A percentile compares a stretch with the other conserved stretches of the same genome.
These are phyloP conservation scores for Pangasius larnaudii DNA, from an alignment of 2,797 vertebrate species.

Conservation along the genomic window DNA sequence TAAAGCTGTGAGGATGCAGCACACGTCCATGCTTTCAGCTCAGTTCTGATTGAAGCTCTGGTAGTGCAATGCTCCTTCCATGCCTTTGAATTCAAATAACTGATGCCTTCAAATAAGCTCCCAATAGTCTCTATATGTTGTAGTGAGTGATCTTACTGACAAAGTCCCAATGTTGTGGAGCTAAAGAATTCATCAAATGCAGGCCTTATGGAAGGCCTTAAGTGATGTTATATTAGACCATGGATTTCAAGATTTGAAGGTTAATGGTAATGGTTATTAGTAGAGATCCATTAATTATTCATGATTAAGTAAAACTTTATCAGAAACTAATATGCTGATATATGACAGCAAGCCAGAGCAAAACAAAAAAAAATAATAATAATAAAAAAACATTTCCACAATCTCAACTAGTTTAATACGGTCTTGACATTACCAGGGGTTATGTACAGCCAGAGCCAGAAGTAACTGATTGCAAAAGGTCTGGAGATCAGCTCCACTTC, in stretches of 20 bases:
- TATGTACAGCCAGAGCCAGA: neutral
- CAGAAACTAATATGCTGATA: neutral
- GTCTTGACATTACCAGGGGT: neutral
- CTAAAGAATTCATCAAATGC: neutral
- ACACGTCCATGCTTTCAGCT: constrained; percentile 57
- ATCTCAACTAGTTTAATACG: neutral
- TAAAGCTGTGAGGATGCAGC: constrained; percentile 50
- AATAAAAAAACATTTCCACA: neutral
- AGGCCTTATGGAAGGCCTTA: neutral
- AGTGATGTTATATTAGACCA: neutral
- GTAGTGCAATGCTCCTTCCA: constrained; percentile 12
- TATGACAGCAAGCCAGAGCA: neutral
- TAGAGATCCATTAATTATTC: neutral
- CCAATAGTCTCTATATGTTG: constrained; percentile 61
- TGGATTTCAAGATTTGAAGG: neutral
- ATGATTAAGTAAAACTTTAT: neutral
- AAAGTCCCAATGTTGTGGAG: neutral
- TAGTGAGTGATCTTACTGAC: constrained; percentile 10
- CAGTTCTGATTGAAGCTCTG: constrained; percentile 64
- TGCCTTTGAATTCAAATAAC: constrained; percentile 69
- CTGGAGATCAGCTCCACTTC: neutral
- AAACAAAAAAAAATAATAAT: no score
- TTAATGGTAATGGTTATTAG: neutral
- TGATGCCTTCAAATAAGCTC: constrained; percentile 63
- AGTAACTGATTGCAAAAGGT: neutral